Base-by-base conservation (phyloP, 2,888 invertebrate genomes). In the Sepioteuthis lessoniana region DNA sequence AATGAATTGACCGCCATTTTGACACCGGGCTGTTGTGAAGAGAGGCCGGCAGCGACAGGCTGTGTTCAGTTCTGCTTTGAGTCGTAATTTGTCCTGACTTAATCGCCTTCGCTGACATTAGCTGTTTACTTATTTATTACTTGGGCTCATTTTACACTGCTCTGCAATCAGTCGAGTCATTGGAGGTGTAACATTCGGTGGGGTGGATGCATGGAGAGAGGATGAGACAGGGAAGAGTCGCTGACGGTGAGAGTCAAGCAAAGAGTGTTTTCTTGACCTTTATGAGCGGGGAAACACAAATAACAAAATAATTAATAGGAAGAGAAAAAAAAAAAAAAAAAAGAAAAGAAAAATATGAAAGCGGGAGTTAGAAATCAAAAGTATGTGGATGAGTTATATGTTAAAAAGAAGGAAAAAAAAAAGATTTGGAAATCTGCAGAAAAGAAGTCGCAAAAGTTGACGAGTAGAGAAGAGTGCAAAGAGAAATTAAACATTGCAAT, bases 1-100 rank as follows among this genome's bases (percentile, higher is more conserved):
- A 76, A 76, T 76, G 76, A 76, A 76, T 76, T n/a, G 35, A 76
- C 76, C 76, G 76, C 76, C 76, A 76, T 76, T 76, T 76, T 76
- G n/a, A 76, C 76, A 76, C 76, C 16, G n/a, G 13, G 13, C 76
- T 76, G n/a, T 76, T n/a, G 76, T 76, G 76, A 76, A n/a, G 76
- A 76, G 35, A n/a, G 76, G n/a, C 13, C 76, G n/a, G 19, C 55
- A 25, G 21, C n/a, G 76, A 4, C n/a, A 55, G 76, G n/a, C 76
- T n/a, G 16, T 76, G n/a, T 76, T n/a, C 76, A 76, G n/a, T 76
- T 76, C 76, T n/a, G 76, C n/a, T 76, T 76, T 76, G 76, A 76
- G 76, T 76, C 76, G 76, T 76, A 76, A 76, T 76, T 76, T 76
- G 76, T 76, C 76, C 76, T 76, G 76, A 76, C 76, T 76, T 35